Evolutionary conservation across 2,797 vertebrate genomes (phyloP), one percentile per base, ranked within the genome.

Genomic region (Staurois parvus): DNA sequence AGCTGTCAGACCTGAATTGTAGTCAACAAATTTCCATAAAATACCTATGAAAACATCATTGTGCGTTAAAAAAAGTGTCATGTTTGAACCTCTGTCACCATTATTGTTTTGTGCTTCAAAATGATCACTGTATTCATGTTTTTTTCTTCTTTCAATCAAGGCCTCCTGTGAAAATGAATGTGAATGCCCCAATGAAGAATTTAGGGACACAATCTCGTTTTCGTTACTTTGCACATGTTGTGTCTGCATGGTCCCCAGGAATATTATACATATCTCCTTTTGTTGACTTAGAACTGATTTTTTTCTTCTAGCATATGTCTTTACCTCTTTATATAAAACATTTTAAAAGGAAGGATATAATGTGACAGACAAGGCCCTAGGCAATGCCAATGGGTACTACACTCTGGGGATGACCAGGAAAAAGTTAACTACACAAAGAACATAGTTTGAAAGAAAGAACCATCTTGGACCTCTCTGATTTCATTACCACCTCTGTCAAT

Each of bases 221-320:
- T 68, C 28, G 69, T 66, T 56, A 32, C 67, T 75, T n/a, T 80
- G 59, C 32, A 45, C 42, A 24, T 72, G 29, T 82, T n/a, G 48
- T 82, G 66, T 19, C 62, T 52, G 24, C 69, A 37, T 12, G 68
- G 73, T 82, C 84, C 73, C 84, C 15, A 45, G 84, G 69, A 77
- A 81, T 72, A 72, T 76, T 77, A n/a, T n/a, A 76, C 84, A 86
- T 81, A 86, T 86, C 79, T 62, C 79, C 72, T 81, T 29, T 45
- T 72, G 37, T 45, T 81, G 72, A 68, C 24, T 17, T 24, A 45
- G 64, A 76, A 69, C 62, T 12, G 29, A n/a, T n/a, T n/a, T n/a
- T n/a, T n/a, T n/a, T n/a, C n/a, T n/a, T n/a, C 34, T 70, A 70
- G 52, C 84, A 86, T 81, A 86, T 86, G 84, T 40, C 79, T 62